Percentiles rank a stretch among this genome's conserved stretches.
phyloP scores from a whole-genome alignment of 1,140 invertebrate species.

The Drosophila lacteicornis region DNA sequence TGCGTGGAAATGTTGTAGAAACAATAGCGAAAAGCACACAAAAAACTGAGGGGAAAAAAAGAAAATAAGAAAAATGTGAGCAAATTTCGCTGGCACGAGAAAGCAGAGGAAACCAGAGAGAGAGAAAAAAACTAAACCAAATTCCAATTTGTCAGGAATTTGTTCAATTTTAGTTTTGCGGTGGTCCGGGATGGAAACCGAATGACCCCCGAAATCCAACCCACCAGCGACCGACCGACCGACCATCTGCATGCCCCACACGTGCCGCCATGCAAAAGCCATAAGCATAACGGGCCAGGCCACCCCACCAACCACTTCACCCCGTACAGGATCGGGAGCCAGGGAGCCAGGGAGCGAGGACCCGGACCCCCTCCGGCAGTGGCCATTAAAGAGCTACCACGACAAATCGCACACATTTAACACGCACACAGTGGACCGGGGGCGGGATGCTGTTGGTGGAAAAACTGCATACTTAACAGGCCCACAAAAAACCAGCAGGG shows the following conservation, averaged over 20 bases:
- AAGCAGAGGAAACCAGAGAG: slow-evolving; percentile 34
- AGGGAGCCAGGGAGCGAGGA: background rate
- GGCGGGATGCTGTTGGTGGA: slow-evolving; percentile 50
- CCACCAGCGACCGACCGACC: slow-evolving; percentile 1
- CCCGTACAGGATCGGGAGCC: background rate
- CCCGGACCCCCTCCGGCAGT: slow-evolving; percentile 25
- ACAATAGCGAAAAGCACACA: slow-evolving; percentile 58
- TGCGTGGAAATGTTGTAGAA: slow-evolving; percentile 74
- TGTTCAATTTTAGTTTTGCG: slow-evolving; percentile 83
- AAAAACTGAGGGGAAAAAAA: slow-evolving; percentile 38
- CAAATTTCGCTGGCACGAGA: slow-evolving; percentile 69
- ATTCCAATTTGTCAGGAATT: slow-evolving; percentile 84
- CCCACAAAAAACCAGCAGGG: slow-evolving; percentile 64
- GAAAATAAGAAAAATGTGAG: slow-evolving; percentile 76
- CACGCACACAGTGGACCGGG: slow-evolving; percentile 53
- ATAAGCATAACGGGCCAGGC: slow-evolving; percentile 67
- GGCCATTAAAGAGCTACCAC: slow-evolving; percentile 78
- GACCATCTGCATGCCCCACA: slow-evolving; percentile 77
- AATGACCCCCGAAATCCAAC: slow-evolving; percentile 20
- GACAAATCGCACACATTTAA: slow-evolving; percentile 81
- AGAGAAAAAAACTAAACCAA: slow-evolving; percentile 76
- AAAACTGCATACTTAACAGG: slow-evolving; percentile 80
- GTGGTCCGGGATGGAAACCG: slow-evolving; percentile 38
- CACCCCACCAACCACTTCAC: slow-evolving; percentile 31
- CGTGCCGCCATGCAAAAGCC: slow-evolving; percentile 77